Evolutionary conservation across 2,888 invertebrate genomes (phyloP).

Genomic region (Arge pagana): DNA sequence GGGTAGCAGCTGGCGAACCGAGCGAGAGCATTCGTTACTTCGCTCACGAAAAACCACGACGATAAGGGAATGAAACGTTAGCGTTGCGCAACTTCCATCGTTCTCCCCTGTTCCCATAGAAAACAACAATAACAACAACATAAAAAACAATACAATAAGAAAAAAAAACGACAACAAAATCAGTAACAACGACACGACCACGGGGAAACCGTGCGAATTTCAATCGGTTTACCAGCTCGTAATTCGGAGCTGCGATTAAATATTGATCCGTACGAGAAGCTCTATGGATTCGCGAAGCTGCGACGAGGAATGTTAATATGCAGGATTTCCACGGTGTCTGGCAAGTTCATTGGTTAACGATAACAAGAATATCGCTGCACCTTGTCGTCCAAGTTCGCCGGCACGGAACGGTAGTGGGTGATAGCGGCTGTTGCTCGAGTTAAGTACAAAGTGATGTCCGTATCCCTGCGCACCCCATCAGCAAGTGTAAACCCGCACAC

Average conservation of each 20-base stretch:
- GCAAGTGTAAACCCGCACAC: too few species aligned
- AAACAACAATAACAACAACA: too few species aligned
- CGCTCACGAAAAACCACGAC: too few species aligned
- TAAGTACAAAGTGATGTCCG: too few species aligned
- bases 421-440: too few species aligned
- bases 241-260: slow-evolving; percentile 33
- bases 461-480: too few species aligned
- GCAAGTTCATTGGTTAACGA: neutral
- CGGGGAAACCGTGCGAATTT: slow-evolving; percentile 25
- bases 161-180: neutral
- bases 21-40: slow-evolving; percentile 31
- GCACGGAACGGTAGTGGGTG: too few species aligned
- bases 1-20: slow-evolving; percentile 30
- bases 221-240: slow-evolving; percentile 25
- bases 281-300: slow-evolving; percentile 15
- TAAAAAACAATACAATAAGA: neutral
- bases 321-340: too few species aligned
- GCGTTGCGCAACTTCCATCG: too few species aligned
- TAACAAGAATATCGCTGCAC: slow-evolving; percentile 9
- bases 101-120: too few species aligned
- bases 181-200: slow-evolving; percentile 18
- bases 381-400: slow-evolving; percentile 1
- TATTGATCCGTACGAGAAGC: slow-evolving; percentile 28
- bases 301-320: slow-evolving; percentile 15
- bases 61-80: too few species aligned